Evolutionary conservation across 2,888 invertebrate species (phyloP).

Genomic region (Eutolmus rufibarbis): DNA sequence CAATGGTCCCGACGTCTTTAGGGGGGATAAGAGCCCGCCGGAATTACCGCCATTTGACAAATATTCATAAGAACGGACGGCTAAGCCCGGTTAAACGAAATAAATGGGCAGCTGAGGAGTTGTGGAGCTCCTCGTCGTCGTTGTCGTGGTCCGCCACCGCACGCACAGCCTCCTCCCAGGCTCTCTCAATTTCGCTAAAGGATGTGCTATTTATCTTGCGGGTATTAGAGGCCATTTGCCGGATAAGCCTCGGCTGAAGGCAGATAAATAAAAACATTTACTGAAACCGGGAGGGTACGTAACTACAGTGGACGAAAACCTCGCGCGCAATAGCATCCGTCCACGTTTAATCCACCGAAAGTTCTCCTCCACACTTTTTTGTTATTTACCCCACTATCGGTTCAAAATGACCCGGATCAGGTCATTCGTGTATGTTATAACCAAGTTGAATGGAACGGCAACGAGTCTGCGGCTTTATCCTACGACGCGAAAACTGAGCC

Average conservation of each 20-base stretch:
- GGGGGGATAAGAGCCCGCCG: conserved; percentile 15
- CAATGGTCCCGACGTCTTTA: not conserved
- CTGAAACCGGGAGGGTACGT: not conserved
- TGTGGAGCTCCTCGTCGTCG: not conserved
- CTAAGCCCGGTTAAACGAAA: conserved; percentile 45
- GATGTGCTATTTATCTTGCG: conserved; percentile 40
- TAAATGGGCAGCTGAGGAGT: conserved; percentile 44
- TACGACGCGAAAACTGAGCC: not conserved
- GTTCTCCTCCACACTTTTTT: not conserved
- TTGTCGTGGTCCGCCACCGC: not conserved
- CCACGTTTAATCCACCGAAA: not conserved
- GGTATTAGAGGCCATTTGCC: conserved; percentile 38
- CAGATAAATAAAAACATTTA: conserved; percentile 35
- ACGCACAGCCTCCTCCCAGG: not conserved
- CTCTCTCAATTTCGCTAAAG: conserved; percentile 13
- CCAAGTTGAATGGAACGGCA: not conserved
- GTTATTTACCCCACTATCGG: not conserved
- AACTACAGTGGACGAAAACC: not conserved
- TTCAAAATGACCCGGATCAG: not conserved
- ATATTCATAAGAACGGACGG: conserved; percentile 43
- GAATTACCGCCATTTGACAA: conserved; percentile 28
- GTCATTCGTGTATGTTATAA: conserved; percentile 12
- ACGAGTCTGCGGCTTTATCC: not conserved
- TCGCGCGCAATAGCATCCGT: not conserved
- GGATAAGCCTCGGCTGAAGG: conserved; percentile 27